Conservation (phyloP, 2,113 vertebrate genomes). For the Campylomormyrus tamandua region DNA sequence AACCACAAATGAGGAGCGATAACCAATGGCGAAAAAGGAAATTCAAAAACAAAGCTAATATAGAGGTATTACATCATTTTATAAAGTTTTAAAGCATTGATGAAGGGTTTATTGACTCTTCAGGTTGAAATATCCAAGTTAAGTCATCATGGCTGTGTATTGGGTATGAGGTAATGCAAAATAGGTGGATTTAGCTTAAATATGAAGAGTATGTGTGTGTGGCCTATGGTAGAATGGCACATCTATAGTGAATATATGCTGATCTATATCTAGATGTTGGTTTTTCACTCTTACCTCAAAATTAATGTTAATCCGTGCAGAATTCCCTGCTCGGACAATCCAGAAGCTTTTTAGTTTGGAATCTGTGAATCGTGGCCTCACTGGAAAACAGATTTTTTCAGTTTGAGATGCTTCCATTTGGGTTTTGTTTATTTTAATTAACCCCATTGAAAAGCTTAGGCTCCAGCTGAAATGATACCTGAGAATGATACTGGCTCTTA, state of each 20-base stretch:
- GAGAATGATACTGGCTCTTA: not conserved
- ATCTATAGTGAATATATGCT: not conserved
- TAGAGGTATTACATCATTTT: not conserved
- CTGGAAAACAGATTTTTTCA: slow-evolving; percentile 48
- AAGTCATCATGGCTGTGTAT: not conserved
- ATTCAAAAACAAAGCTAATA: not conserved
- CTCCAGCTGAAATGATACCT: not conserved
- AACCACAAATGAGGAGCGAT: not conserved
- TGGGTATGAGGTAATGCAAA: not conserved
- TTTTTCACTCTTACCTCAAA: slow-evolving; percentile 68
- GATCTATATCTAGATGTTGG: not conserved
- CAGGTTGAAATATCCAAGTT: not conserved
- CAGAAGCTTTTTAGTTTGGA: slow-evolving; percentile 64
- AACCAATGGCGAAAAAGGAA: not conserved
- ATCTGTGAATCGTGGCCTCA: slow-evolving; percentile 70
- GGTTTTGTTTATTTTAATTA: not conserved
- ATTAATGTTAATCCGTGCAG: slow-evolving; percentile 64
- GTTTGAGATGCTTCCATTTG: no score
- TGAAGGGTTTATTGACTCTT: not conserved
- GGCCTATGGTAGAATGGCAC: not conserved
- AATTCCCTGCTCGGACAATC: slow-evolving; percentile 69
- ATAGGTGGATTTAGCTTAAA: not conserved
- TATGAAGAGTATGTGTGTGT: not conserved
- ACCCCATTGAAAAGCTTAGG: not conserved
- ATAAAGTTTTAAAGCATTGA: not conserved